Conservation (phyloP, 2,113 vertebrate species). For the Cathartes aura region DNA sequence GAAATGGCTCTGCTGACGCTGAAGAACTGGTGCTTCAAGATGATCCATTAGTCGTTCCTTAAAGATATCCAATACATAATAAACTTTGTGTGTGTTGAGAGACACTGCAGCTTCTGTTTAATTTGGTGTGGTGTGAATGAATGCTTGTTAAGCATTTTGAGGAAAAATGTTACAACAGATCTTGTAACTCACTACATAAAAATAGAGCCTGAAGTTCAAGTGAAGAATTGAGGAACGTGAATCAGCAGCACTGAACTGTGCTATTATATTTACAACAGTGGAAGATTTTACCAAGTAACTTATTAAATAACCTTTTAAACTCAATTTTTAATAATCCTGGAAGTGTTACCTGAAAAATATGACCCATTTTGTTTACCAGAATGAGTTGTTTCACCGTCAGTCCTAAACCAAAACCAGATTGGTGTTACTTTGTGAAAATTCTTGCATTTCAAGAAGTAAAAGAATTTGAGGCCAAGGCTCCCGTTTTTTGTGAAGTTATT, state of each 20-base stretch:
- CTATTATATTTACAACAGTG: background rate
- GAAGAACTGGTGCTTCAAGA: background rate
- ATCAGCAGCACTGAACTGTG: background rate
- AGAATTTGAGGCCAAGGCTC: background rate
- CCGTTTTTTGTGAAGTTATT: background rate
- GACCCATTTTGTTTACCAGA: background rate
- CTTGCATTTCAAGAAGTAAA: background rate
- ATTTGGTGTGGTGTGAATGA: background rate
- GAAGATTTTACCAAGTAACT: background rate
- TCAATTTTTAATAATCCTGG: background rate
- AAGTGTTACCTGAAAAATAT: background rate
- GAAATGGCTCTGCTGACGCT: background rate
- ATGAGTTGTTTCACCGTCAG: background rate
- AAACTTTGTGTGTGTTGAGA: background rate
- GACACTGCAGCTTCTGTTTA: background rate
- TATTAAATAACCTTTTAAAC: background rate
- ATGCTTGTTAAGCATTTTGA: background rate
- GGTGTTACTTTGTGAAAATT: background rate
- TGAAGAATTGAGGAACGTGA: background rate
- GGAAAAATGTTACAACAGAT: background rate
- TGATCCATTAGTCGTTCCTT: background rate
- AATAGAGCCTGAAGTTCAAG: background rate
- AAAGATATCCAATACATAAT: background rate
- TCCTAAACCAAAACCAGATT: background rate
- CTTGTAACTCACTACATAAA: background rate